phyloP scores from a whole-genome alignment of 2,888 invertebrate species.

The Drosophila ustulata region DNA sequence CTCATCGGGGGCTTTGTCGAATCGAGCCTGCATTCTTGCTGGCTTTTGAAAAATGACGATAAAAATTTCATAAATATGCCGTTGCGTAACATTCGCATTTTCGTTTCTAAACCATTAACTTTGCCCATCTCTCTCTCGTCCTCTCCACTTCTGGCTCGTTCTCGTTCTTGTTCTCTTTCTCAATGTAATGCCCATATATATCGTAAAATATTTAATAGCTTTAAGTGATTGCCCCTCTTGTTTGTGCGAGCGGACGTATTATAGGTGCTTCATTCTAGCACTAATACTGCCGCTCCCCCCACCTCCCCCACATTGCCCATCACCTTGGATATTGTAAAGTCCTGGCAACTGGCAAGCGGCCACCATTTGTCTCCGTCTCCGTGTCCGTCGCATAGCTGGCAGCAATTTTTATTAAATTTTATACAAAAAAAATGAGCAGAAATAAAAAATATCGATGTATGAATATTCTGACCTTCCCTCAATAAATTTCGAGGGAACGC shows the following conservation, averaged over 20 bases:
- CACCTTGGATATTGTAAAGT: conserved; percentile 36
- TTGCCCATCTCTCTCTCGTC: conserved; percentile 20
- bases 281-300: conserved; percentile 12
- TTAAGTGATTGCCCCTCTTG: conserved; percentile 68
- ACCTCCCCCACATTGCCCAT: background rate
- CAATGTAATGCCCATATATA: conserved; percentile 37
- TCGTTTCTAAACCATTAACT: conserved; percentile 76
- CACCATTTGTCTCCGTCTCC: conserved; percentile 71
- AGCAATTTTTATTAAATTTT: conserved; percentile 76
- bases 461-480: conserved; percentile 76
- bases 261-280: conserved; percentile 35
- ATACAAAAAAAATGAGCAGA: conserved; percentile 27
- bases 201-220: conserved; percentile 80
- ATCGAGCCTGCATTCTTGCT: conserved; percentile 49
- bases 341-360: conserved; percentile 27
- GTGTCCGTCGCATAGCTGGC: conserved; percentile 35
- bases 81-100: conserved; percentile 70
- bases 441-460: conserved; percentile 66
- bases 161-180: conserved; percentile 1
- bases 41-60: conserved; percentile 71
- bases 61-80: conserved; percentile 80
- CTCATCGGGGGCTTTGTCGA: conserved; percentile 16
- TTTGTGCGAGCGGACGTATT: conserved; percentile 24
- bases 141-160: background rate
- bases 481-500: conserved; percentile 69